Conservation (phyloP, 2,888 invertebrate genomes). For the Eudemis profundana region DNA sequence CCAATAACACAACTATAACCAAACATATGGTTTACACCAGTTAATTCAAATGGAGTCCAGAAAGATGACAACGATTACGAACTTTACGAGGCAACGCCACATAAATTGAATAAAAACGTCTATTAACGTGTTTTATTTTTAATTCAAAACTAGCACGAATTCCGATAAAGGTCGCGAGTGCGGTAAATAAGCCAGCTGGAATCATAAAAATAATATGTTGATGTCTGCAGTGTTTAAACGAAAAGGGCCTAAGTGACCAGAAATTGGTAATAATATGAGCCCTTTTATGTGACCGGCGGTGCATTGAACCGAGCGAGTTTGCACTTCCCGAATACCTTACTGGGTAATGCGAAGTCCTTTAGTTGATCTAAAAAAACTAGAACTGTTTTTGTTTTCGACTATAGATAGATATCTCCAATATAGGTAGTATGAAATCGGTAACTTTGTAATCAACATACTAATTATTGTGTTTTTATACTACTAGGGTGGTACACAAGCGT, state of each 20-base stretch:
- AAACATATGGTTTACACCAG: background rate
- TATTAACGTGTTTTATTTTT: slow-evolving; percentile 42
- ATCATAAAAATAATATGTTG: slow-evolving; percentile 32
- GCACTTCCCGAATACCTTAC: slow-evolving; percentile 16
- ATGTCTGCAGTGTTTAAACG: background rate
- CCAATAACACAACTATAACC: too few relatives aligned
- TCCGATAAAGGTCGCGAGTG: slow-evolving; percentile 36
- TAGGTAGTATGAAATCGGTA: too few relatives aligned
- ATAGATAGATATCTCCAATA: too few relatives aligned
- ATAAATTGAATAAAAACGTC: slow-evolving; percentile 40
- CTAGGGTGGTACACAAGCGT: too few relatives aligned
- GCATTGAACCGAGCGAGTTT: background rate
- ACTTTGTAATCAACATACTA: slow-evolving; percentile 5
- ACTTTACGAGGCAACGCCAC: slow-evolving; percentile 36
- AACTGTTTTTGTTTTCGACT: slow-evolving; percentile 5
- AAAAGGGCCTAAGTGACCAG: slow-evolving; percentile 6
- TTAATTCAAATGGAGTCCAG: background rate
- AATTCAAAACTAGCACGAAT: slow-evolving; percentile 30
- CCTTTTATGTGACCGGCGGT: background rate
- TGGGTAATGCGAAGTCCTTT: slow-evolving; percentile 9
- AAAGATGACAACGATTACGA: background rate
- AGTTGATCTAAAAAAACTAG: slow-evolving; percentile 9
- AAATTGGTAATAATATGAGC: background rate
- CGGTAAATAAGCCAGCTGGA: slow-evolving; percentile 33
- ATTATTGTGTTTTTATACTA: too few relatives aligned